These are phyloP conservation scores for Spodoptera frugiperda DNA, from an alignment of 1,140 invertebrate genomes.

Conservation along the genomic window DNA sequence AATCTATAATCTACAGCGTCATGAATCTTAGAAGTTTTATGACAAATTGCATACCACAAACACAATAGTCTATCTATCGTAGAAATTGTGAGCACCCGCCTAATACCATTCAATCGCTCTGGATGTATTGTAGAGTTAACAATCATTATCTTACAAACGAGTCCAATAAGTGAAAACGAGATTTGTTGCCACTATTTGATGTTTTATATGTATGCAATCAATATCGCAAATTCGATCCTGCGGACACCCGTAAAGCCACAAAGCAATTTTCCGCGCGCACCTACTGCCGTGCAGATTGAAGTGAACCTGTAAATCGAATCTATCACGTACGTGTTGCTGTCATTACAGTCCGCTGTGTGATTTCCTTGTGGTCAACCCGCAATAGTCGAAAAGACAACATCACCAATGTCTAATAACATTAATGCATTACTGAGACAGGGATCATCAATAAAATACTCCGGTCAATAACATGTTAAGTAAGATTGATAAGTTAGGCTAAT, in stretches of 20 bases:
- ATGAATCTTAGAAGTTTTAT: conserved; percentile 25
- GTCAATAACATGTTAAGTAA: conserved; percentile 1
- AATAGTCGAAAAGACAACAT: conserved; percentile 23
- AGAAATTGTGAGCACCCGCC: conserved; percentile 51
- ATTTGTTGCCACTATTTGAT: conserved; percentile 50
- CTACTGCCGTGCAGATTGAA: conserved; percentile 70
- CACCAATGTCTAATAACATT: neutral
- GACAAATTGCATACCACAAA: conserved; percentile 39
- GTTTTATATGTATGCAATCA: conserved; percentile 36
- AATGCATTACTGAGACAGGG: neutral
- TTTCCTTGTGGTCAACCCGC: conserved; percentile 71
- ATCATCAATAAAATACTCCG: neutral
- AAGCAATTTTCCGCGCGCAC: conserved; percentile 72
- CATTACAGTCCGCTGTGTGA: conserved; percentile 62
- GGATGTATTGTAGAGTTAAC: conserved; percentile 54
- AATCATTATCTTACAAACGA: conserved; percentile 48
- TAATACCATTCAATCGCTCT: conserved; percentile 49
- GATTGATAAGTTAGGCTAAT: conserved; percentile 24
- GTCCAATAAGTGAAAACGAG: conserved; percentile 53
- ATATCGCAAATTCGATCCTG: conserved; percentile 58
- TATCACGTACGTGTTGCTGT: conserved; percentile 74
- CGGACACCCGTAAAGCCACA: conserved; percentile 73
- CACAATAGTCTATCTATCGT: conserved; percentile 50
- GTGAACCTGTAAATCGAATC: conserved; percentile 80
- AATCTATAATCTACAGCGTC: neutral